Evolutionary conservation across 2,888 invertebrate species (phyloP).

Genomic region (Portevinia maculata): DNA sequence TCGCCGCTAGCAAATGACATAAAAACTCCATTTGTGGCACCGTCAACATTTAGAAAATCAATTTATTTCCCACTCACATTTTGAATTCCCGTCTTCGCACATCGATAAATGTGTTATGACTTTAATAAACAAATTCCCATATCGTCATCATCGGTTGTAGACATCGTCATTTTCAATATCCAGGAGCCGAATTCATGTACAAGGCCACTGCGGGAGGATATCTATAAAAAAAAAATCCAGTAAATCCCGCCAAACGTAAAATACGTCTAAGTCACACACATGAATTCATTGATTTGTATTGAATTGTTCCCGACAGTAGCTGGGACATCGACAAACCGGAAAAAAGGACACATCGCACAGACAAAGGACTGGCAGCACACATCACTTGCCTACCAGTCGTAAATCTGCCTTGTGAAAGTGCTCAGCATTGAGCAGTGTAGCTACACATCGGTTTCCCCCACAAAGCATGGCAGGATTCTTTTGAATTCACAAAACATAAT

Average conservation of each 20-base stretch:
- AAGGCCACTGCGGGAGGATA: not conserved
- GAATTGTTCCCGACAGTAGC: constrained; percentile 53
- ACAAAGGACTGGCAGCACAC: constrained; percentile 60
- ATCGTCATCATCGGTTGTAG: not conserved
- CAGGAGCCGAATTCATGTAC: not conserved
- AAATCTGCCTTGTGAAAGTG: constrained; percentile 56
- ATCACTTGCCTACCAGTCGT: constrained; percentile 64
- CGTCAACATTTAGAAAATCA: constrained; percentile 10
- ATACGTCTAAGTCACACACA: constrained; percentile 59
- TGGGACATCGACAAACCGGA: constrained; percentile 2
- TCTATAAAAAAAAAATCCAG: constrained; percentile 52
- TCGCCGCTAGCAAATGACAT: constrained; percentile 6
- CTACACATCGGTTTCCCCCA: not conserved
- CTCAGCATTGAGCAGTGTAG: constrained; percentile 16
- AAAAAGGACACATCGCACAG: constrained; percentile 25
- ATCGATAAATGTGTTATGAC: constrained; percentile 52
- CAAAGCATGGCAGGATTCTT: constrained; percentile 36
- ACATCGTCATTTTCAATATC: constrained; percentile 21
- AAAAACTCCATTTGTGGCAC: not conserved
- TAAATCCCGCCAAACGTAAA: constrained; percentile 63
- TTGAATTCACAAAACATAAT: constrained; percentile 71
- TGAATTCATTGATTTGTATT: constrained; percentile 71
- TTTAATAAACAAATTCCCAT: constrained; percentile 53
- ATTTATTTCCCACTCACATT: constrained; percentile 24
- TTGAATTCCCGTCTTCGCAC: constrained; percentile 41